Base-by-base conservation (phyloP, 2,113 vertebrate species). In the Astur gentilis region DNA sequence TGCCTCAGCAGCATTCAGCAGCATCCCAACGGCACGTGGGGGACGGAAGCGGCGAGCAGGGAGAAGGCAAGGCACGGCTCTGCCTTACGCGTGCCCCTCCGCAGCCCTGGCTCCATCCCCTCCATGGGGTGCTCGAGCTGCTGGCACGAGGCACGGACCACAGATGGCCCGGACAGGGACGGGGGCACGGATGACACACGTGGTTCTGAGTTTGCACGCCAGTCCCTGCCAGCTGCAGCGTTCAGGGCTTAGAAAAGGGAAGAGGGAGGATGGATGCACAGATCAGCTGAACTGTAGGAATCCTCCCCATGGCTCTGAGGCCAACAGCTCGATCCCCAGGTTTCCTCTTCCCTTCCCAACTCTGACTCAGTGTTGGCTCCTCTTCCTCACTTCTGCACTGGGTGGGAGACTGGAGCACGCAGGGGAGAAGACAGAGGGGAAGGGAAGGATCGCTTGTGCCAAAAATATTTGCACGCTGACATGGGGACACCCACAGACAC, bases 131-230 rank as follows among this genome's bases (percentile, higher is more conserved):
- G 47, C 31, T 38, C 42, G 17, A 61, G 87, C 29, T 91, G 36
- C 52, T 91, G 86, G 73, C 50, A 38, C 0, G 0, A 57, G 36
- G 9, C 26, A 78, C 0, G 0, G 61, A 52, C 29, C 65, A 60
- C 92, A 93, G 69, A n/a, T 52, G 70, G 65, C 52, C 61, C 1
- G 0, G 42, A 80, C 50, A 44, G 34, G 2, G 32, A 8, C 0
- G 1, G 57, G 50, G 54, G 44, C 29, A 7, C 0, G 9, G 32
- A 40, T 5, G 8, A 32, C 71, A 36, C 45, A 50, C 1, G 0
- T 26, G 62, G 27, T 32, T 82, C 94, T 71, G 52, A 3, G 25
- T 36, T 34, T 60, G 45, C 76, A 60, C 0, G 0, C 44, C 75
- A 77, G 47, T 45, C 31, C 20, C 45, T 26, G 57, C 58, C 62